Conservation (phyloP, 2,888 invertebrate genomes). For the Yponomeuta malinellus region DNA sequence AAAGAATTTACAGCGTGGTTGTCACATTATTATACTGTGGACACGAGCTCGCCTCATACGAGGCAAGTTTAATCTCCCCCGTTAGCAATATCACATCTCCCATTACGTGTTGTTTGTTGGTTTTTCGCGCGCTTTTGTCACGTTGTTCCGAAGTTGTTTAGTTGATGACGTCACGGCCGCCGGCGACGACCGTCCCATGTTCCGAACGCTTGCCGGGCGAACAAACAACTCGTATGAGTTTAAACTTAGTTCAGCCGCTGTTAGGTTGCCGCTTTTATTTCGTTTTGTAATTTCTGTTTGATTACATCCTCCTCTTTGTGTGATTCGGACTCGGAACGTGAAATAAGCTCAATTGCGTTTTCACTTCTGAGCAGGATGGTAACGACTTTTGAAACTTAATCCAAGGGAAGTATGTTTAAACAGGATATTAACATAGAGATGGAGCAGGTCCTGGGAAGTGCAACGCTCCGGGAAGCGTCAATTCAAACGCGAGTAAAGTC, state of each 20-base stretch:
- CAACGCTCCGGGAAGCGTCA: not conserved
- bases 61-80: not conserved
- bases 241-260: not conserved
- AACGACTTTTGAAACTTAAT: not conserved
- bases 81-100: not conserved
- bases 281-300: not conserved
- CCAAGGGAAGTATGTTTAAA: conserved; percentile 1
- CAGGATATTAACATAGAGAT: conserved; percentile 1
- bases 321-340: not conserved
- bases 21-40: not conserved
- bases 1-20: not conserved
- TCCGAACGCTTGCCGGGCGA: not conserved
- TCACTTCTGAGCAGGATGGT: not conserved
- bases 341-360: not conserved
- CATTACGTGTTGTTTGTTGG: not conserved
- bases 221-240: conserved; percentile 1
- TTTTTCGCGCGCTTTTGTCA: conserved; percentile 1
- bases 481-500: not conserved
- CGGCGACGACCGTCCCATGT: not conserved
- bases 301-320: not conserved
- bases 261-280: not conserved
- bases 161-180: not conserved
- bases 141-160: not conserved
- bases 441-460: not conserved
- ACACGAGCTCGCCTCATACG: not conserved